These are phyloP conservation scores for Coregonus suidteri DNA, from an alignment of 2,797 vertebrate species.

Conservation along the genomic window DNA sequence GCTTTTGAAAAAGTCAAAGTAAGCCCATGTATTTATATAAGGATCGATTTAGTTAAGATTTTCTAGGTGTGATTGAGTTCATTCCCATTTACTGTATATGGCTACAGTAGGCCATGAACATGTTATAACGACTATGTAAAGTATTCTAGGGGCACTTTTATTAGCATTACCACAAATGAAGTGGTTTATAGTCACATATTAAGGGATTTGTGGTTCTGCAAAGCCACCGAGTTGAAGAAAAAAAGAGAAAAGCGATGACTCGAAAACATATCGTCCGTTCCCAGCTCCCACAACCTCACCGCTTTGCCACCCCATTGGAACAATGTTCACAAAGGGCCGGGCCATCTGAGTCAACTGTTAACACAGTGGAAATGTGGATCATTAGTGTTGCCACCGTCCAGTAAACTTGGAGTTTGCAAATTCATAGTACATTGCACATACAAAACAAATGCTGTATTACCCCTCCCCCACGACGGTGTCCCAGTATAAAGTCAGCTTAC, in stretches of 20 bases:
- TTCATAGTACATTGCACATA: constrained; percentile 1
- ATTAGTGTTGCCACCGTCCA: constrained; percentile 21
- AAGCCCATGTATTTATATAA: not conserved
- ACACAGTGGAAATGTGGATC: constrained; percentile 19
- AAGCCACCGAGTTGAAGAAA: not conserved
- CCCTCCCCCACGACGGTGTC: not conserved
- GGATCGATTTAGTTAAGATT: not conserved
- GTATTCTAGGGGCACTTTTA: not conserved
- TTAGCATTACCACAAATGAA: not conserved
- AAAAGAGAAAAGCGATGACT: not conserved
- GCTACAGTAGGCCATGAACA: too few species aligned
- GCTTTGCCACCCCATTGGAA: not conserved
- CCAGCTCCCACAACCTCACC: not conserved
- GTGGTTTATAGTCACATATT: not conserved
- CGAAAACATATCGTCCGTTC: not conserved
- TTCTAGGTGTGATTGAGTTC: not conserved
- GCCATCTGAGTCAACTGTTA: constrained; percentile 23
- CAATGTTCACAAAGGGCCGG: not conserved
- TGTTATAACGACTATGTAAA: too few species aligned
- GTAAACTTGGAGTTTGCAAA: constrained; percentile 13
- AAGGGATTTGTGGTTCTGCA: not conserved
- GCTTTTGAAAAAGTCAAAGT: not conserved
- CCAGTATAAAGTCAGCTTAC: not conserved
- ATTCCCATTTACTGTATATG: not conserved
- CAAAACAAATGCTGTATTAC: constrained; percentile 12